Percentiles rank a stretch among this genome's conserved stretches.
Conservation (phyloP, 2,113 vertebrate species). For the Oxygymnocypris stewartii region DNA sequence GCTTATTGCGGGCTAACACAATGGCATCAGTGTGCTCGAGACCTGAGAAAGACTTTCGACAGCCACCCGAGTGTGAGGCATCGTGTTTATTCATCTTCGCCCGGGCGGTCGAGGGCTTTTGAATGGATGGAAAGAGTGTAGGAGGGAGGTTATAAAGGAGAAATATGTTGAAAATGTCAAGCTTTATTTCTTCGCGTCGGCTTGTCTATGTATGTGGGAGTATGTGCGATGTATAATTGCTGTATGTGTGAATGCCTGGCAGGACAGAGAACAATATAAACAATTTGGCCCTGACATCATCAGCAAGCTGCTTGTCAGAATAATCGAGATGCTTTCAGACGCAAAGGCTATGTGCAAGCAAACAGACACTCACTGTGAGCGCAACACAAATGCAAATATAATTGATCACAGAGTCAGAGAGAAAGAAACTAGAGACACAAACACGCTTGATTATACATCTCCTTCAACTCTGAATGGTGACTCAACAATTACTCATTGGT, state of each 20-base stretch:
- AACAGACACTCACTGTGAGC: neutral
- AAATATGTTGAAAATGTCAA: slow-evolving; percentile 55
- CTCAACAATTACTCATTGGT: slow-evolving; percentile 68
- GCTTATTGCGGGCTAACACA: slow-evolving; percentile 12
- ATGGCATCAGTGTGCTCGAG: slow-evolving; percentile 29
- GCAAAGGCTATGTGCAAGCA: neutral
- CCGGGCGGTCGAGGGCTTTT: neutral
- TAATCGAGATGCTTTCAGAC: slow-evolving; percentile 31
- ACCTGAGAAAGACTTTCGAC: neutral
- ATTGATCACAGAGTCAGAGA: slow-evolving; percentile 10
- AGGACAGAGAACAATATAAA: slow-evolving; percentile 40
- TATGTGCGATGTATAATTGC: slow-evolving; percentile 31
- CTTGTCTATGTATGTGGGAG: slow-evolving; percentile 40
- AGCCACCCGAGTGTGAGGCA: neutral
- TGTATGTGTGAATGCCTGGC: slow-evolving; percentile 49
- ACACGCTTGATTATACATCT: slow-evolving; percentile 31
- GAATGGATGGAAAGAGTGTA: slow-evolving; percentile 7
- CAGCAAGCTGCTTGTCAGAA: slow-evolving; percentile 38
- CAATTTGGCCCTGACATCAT: slow-evolving; percentile 49
- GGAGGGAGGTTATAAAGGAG: slow-evolving; percentile 19
- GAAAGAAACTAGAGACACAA: slow-evolving; percentile 34
- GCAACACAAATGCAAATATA: slow-evolving; percentile 30
- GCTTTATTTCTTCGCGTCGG: neutral
- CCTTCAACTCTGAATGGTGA: slow-evolving; percentile 60
- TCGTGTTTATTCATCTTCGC: neutral